A percentile compares a stretch with the other conserved stretches of the same genome.
Evolutionary conservation across 2,797 vertebrate genomes (phyloP).

Genomic region (Sebastes vulpes): DNA sequence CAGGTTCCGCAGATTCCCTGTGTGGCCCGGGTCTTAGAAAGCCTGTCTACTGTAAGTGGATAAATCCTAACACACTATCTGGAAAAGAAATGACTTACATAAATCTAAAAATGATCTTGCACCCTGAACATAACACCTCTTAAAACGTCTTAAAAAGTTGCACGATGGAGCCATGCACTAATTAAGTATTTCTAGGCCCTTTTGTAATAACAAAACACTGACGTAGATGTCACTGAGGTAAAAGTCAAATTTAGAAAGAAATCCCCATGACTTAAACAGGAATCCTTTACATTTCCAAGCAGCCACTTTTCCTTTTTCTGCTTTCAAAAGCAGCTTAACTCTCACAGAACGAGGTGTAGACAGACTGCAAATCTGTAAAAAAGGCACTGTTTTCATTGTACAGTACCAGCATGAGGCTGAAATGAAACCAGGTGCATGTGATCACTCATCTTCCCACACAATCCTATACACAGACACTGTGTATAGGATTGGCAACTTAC

Average conservation of each 20-base stretch:
- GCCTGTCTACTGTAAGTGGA: neutral
- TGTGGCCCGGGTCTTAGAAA: neutral
- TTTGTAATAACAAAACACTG: neutral
- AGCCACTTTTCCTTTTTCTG: conserved; percentile 40
- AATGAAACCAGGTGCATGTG: conserved; percentile 33
- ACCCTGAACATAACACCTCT: neutral
- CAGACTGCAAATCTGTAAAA: neutral
- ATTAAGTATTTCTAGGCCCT: neutral
- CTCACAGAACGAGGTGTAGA: conserved; percentile 30
- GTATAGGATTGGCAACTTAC: conserved; percentile 5
- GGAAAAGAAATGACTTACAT: neutral
- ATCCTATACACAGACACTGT: conserved; percentile 16
- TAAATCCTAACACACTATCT: neutral
- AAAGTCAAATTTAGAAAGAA: conserved; percentile 29
- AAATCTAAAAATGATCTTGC: neutral
- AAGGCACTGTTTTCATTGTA: conserved; percentile 3
- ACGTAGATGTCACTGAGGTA: neutral
- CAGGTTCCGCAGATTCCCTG: no score
- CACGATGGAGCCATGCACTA: neutral
- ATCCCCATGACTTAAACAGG: conserved; percentile 8
- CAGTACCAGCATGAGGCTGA: neutral
- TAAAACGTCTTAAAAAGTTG: neutral
- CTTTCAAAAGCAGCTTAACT: conserved; percentile 56
- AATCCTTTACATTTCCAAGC: conserved; percentile 19
- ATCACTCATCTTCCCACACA: conserved; percentile 41